Conservation (phyloP, 2,888 invertebrate genomes). For the Cataglyphis cursor region DNA sequence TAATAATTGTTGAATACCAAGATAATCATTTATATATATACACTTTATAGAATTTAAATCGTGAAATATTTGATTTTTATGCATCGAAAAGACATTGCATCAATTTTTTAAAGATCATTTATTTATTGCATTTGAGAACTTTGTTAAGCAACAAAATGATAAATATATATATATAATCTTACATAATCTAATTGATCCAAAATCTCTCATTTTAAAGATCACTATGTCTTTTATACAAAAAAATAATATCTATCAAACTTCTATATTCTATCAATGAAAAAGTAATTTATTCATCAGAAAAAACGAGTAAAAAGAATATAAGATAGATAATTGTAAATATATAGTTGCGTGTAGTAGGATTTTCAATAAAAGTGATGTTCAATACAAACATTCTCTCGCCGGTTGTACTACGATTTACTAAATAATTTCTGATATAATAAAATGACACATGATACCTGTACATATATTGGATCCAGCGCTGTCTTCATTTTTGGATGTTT, state of each 20-base stretch:
- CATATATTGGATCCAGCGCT: slow-evolving; percentile 80
- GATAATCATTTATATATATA: not conserved
- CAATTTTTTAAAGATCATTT: not conserved
- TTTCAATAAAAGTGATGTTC: not conserved
- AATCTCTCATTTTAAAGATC: not conserved
- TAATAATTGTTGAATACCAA: not conserved
- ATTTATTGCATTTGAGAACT: not conserved
- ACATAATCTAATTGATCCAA: not conserved
- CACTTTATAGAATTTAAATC: not conserved
- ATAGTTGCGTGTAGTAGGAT: not conserved
- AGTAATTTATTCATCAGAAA: not conserved
- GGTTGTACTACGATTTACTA: not conserved
- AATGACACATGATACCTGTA: slow-evolving; percentile 78
- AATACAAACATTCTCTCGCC: slow-evolving; percentile 23
- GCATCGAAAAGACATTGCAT: not conserved
- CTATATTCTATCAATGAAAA: too few relatives aligned
- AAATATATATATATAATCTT: not conserved
- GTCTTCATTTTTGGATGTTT: slow-evolving; percentile 75
- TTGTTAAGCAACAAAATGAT: not conserved
- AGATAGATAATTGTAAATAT: not conserved
- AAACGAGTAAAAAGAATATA: not conserved
- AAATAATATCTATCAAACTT: not conserved
- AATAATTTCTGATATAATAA: not conserved
- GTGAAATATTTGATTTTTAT: not conserved
- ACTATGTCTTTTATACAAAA: not conserved